A percentile compares a stretch with the other conserved stretches of the same genome.
Evolutionary conservation across 2,888 invertebrate genomes (phyloP).

Genomic region (Synanthedon myopaeformis): DNA sequence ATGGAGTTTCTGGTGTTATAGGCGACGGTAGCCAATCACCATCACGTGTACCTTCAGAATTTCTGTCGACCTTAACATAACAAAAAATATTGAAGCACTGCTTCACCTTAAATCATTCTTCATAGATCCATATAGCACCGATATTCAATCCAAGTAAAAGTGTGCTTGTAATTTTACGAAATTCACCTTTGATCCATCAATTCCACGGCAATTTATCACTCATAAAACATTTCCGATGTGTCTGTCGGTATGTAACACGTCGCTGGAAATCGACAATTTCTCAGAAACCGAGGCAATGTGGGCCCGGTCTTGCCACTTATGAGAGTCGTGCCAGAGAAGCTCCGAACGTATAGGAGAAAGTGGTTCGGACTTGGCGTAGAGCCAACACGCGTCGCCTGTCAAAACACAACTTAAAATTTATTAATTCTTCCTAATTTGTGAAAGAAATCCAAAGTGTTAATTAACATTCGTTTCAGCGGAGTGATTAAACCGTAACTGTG

Average conservation of each 20-base stretch:
- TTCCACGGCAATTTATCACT: conserved; percentile 43
- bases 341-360: conserved; percentile 42
- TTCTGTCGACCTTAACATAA: no score
- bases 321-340: conserved; percentile 17
- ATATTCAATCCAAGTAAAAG: not conserved
- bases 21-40: no score
- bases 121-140: no score
- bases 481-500: conserved; percentile 34
- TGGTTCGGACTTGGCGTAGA: conserved; percentile 29
- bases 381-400: conserved; percentile 41
- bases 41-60: no score
- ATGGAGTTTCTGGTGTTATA: no score
- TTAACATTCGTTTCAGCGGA: conserved; percentile 56
- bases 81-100: no score
- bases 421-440: conserved; percentile 53
- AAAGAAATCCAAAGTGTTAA: conserved; percentile 48
- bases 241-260: conserved; percentile 31
- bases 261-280: conserved; percentile 51
- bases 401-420: conserved; percentile 42
- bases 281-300: conserved; percentile 55
- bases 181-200: conserved; percentile 24
- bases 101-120: no score
- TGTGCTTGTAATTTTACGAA: conserved; percentile 6
- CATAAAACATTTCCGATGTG: conserved; percentile 53
- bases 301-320: conserved; percentile 29